Percentiles rank a stretch among this genome's conserved stretches.
phyloP scores from a whole-genome alignment of 2,797 vertebrate genomes.

The Nasua narica region DNA sequence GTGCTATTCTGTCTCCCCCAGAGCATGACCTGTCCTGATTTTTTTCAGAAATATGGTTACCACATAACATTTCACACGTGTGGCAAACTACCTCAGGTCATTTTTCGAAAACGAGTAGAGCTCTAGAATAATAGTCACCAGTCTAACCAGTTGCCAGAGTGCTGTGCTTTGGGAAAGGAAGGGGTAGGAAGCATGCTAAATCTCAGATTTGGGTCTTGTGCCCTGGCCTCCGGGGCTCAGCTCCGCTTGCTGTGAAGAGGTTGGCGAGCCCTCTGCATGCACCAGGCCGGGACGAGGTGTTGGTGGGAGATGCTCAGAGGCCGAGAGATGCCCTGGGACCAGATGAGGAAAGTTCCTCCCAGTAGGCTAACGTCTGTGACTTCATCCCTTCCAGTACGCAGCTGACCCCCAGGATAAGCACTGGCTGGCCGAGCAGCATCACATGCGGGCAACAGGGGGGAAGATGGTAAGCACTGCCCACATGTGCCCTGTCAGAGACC shows the following conservation, averaged over 20 bases:
- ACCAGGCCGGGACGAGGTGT: neutral
- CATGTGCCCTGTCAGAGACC: neutral
- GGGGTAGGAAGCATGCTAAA: neutral
- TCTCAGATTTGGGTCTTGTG: neutral
- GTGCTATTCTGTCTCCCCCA: neutral
- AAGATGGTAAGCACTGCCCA: conserved; percentile 91
- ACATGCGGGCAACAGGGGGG: conserved; percentile 97
- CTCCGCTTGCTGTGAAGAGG: neutral
- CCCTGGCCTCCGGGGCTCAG: neutral
- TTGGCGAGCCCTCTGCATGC: neutral
- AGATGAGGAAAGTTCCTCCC: neutral
- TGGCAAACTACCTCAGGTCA: neutral
- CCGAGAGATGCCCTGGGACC: neutral
- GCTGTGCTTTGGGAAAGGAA: neutral
- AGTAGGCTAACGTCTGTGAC: neutral
- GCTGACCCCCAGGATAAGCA: conserved; percentile 98
- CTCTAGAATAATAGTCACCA: neutral
- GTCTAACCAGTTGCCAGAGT: neutral
- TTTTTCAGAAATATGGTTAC: neutral
- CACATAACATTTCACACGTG: neutral
- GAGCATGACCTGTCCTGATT: neutral
- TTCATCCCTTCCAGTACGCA: conserved; percentile 89
- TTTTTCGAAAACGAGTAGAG: neutral
- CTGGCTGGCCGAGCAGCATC: conserved; percentile 97
- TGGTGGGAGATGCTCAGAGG: neutral